A percentile compares a stretch with the other conserved stretches of the same genome.
Conservation (phyloP, 2,888 invertebrate genomes). For the Aleiodes alternator region DNA sequence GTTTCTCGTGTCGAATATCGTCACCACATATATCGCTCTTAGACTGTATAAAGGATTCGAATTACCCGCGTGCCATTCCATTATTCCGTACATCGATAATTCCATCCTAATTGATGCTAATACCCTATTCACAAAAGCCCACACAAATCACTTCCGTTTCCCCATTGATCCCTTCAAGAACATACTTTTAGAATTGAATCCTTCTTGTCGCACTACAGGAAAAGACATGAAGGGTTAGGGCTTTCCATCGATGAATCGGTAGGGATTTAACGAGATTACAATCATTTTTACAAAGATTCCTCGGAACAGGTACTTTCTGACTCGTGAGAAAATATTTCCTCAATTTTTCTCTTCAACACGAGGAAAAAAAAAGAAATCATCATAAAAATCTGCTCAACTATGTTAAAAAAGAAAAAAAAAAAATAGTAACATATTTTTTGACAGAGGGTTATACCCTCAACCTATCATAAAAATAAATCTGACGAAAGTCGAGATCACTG, state of each 20-base stretch:
- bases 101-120: slow-evolving; percentile 56
- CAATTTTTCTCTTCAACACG: not conserved
- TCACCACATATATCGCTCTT: slow-evolving; percentile 12
- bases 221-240: slow-evolving; percentile 40
- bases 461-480: slow-evolving; percentile 9
- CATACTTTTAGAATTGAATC: not conserved
- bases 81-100: slow-evolving; percentile 49
- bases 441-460: not conserved
- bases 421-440: too few relatives aligned
- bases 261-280: slow-evolving; percentile 55
- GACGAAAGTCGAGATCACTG: slow-evolving; percentile 20
- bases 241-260: slow-evolving; percentile 44
- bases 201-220: slow-evolving; percentile 43
- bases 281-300: slow-evolving; percentile 44
- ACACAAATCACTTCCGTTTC: slow-evolving; percentile 33
- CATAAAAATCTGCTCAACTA: not conserved
- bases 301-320: slow-evolving; percentile 31
- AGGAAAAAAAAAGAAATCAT: not conserved
- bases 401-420: too few relatives aligned
- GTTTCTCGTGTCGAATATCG: slow-evolving; percentile 4
- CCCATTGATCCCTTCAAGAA: not conserved
- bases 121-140: slow-evolving; percentile 44
- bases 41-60: slow-evolving; percentile 8
- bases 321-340: slow-evolving; percentile 18
- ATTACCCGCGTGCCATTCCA: slow-evolving; percentile 6